Percentiles rank a stretch among this genome's conserved stretches.
Conservation (phyloP, 2,888 invertebrate species). For the Orchesellides sinensis region DNA sequence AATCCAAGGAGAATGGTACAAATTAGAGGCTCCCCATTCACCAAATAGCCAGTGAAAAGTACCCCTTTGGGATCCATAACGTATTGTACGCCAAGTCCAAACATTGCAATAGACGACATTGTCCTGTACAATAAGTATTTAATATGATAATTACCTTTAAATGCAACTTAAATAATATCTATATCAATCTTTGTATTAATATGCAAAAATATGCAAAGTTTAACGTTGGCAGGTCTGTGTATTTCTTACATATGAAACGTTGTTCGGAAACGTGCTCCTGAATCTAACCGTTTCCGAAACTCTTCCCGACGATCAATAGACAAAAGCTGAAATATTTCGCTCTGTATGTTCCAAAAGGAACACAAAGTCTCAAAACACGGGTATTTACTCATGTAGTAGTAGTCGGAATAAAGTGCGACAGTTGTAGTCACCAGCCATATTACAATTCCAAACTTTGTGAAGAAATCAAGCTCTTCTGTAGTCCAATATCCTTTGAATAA, state of each 20-base stretch:
- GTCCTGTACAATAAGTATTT: not conserved
- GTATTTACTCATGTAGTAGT: conserved; percentile 31
- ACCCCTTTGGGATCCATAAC: conserved; percentile 35
- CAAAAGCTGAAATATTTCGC: conserved; percentile 19
- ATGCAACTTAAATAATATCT: too few relatives aligned
- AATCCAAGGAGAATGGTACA: conserved; percentile 21
- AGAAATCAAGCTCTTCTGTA: conserved; percentile 29
- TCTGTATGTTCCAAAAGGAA: conserved; percentile 47
- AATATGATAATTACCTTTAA: not conserved
- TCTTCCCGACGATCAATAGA: not conserved
- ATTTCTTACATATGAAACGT: conserved; percentile 7
- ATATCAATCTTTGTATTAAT: not conserved
- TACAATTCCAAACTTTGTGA: conserved; percentile 21
- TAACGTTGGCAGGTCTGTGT: too few relatives aligned
- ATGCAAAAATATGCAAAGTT: too few relatives aligned
- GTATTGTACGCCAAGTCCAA: conserved; percentile 38
- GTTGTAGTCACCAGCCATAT: conserved; percentile 31
- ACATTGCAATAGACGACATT: conserved; percentile 40
- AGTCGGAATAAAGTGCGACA: conserved; percentile 28
- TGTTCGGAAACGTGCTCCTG: conserved; percentile 29
- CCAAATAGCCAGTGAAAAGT: conserved; percentile 20
- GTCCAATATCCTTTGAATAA: conserved; percentile 7
- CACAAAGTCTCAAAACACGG: conserved; percentile 34
- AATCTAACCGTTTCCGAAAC: conserved; percentile 11
- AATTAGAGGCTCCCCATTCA: not conserved